phyloP scores from a whole-genome alignment of 1,140 invertebrate genomes.

The Conus betulinus region DNA sequence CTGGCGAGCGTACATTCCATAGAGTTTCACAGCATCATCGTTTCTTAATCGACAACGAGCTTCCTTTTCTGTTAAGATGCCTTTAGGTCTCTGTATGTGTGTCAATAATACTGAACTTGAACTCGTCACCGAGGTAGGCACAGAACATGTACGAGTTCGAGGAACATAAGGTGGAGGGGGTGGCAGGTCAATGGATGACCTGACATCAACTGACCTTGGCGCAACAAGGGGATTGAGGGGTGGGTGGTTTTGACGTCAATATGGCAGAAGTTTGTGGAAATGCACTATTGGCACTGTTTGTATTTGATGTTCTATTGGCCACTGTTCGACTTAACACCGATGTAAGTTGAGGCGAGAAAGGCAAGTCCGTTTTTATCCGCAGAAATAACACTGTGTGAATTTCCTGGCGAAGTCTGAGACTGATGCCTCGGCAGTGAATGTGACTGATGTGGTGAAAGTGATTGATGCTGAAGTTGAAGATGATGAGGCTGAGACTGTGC shows the following conservation, averaged over 20 bases:
- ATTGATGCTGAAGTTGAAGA: constrained; percentile 21
- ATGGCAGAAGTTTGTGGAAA: constrained; percentile 40
- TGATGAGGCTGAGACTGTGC: constrained; percentile 41
- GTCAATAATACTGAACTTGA: constrained; percentile 45
- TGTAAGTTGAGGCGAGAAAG: not conserved
- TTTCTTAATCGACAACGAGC: constrained; percentile 56
- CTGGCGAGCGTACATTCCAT: constrained; percentile 60
- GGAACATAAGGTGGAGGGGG: constrained; percentile 58
- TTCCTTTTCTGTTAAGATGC: constrained; percentile 59
- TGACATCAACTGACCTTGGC: constrained; percentile 23
- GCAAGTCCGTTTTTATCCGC: not conserved
- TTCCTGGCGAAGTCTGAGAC: not conserved
- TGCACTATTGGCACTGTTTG: constrained; percentile 2
- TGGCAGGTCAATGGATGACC: constrained; percentile 44
- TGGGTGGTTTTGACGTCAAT: constrained; percentile 36
- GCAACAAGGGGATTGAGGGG: constrained; percentile 22
- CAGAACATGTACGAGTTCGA: constrained; percentile 13
- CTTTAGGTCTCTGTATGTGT: constrained; percentile 53
- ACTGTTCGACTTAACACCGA: constrained; percentile 19
- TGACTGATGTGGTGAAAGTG: constrained; percentile 28
- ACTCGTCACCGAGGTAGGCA: constrained; percentile 28
- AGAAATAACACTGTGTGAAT: not conserved
- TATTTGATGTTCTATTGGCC: not conserved
- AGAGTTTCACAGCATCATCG: constrained; percentile 62
- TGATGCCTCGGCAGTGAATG: constrained; percentile 25